These are phyloP conservation scores for Metopolophium dirhodum DNA, from an alignment of 1,140 invertebrate genomes.

Conservation along the genomic window DNA sequence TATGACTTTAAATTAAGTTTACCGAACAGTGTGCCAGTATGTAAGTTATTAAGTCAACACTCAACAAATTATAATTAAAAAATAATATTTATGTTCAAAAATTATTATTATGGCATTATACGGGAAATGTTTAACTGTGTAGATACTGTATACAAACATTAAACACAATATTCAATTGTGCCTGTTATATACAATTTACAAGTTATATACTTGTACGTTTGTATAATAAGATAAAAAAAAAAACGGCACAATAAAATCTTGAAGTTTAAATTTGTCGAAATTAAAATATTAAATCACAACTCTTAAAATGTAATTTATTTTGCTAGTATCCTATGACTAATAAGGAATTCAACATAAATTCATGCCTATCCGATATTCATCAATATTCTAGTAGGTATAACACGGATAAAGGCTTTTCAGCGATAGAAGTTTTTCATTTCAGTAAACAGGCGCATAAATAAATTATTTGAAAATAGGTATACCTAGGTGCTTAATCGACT, in stretches of 20 bases:
- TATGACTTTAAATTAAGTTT: neutral
- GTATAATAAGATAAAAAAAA: neutral
- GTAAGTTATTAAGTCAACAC: neutral
- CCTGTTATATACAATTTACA: neutral
- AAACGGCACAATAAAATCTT: neutral
- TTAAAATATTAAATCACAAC: neutral
- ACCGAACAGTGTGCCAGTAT: neutral
- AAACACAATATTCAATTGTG: neutral
- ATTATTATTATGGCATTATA: neutral
- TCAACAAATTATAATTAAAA: conserved; percentile 1
- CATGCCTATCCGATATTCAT: neutral
- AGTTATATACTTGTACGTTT: neutral
- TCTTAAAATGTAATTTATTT: neutral
- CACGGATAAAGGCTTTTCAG: neutral
- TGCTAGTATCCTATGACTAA: neutral
- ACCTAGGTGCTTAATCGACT: neutral
- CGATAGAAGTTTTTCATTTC: neutral
- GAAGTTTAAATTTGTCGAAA: neutral
- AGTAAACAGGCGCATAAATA: neutral
- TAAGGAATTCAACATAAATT: neutral
- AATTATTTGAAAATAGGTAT: neutral
- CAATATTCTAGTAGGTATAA: neutral
- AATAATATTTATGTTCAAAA: conserved; percentile 11
- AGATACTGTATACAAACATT: neutral
- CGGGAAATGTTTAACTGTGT: neutral